Base-by-base conservation (phyloP, 2,113 vertebrate species). In the Garra rufa region DNA sequence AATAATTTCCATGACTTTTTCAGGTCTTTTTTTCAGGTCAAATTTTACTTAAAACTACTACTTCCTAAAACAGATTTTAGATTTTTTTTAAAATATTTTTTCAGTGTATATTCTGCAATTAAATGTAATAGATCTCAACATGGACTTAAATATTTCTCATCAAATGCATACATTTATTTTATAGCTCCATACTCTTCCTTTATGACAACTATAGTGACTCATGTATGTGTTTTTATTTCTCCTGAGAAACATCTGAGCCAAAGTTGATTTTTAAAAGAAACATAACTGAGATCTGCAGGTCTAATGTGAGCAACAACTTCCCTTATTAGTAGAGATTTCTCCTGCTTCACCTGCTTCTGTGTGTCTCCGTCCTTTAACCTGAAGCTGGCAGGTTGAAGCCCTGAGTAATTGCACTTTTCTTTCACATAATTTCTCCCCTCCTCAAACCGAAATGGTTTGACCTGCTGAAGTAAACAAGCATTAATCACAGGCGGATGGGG, bases 381-480 rank as follows among this genome's bases (percentile, higher is more conserved):
- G 26, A 67, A 44, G 30, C 28, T 46, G 65, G 50, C 70, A 83
- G 28, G 48, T 75, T n/a, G 19, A 87, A 67, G 34, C 59, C 55
- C 65, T 71, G 83, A 87, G 71, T 83, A 87, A 88, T 87, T 65
- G 67, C 67, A 10, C 57, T 81, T 75, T 88, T 82, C 74, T 67
- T 75, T 63, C 74, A 14, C 71, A 61, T 85, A 83, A 84, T 86
- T 50, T 26, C 86, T 80, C 89, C 61, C 76, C 88, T 86, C 88
- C 84, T 79, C 75, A 74, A 79, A 55, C 88, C 90, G 90, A 91
- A 91, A 92, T 89, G 92, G 89, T 85, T 90, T 89, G 90, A 92
- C 92, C 92, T 92, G 89, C 91, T 65, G 92, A 92, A 93, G 93
- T 94, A 94, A 95, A 94, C 93, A 94, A 89, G 89, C 94, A 95